Evolutionary conservation across 1,140 invertebrate genomes (phyloP).

Genomic region (Cydia strobilella): DNA sequence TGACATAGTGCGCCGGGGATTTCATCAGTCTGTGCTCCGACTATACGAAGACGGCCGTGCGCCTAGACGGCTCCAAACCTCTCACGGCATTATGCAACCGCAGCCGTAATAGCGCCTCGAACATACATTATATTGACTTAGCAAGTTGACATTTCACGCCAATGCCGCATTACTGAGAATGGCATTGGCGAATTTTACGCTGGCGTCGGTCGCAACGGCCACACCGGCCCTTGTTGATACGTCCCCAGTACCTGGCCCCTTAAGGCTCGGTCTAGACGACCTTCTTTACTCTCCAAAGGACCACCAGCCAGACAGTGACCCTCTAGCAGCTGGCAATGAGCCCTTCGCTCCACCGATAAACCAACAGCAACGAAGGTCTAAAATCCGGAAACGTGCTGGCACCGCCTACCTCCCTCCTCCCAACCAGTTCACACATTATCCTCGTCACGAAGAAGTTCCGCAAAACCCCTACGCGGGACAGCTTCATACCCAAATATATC

Average conservation of each 20-base stretch:
- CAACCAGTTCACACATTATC: constrained; percentile 70
- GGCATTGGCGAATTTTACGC: constrained; percentile 71
- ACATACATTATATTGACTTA: constrained; percentile 47
- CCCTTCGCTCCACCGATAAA: constrained; percentile 62
- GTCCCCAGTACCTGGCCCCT: constrained; percentile 47
- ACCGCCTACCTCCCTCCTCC: constrained; percentile 70
- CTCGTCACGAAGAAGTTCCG: constrained; percentile 54
- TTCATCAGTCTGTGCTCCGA: constrained; percentile 49
- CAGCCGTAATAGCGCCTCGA: constrained; percentile 49
- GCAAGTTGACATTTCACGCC: constrained; percentile 61
- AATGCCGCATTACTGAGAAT: constrained; percentile 64
- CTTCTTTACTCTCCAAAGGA: constrained; percentile 68
- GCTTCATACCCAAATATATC: constrained; percentile 64
- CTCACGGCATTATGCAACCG: constrained; percentile 61
- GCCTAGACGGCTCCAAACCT: constrained; percentile 53
- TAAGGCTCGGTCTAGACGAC: constrained; percentile 64
- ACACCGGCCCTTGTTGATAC: constrained; percentile 56
- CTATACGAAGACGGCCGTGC: constrained; percentile 57
- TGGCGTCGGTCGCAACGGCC: constrained; percentile 54
- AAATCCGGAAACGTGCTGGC: constrained; percentile 70
- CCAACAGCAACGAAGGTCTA: constrained; percentile 55
- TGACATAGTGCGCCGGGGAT: constrained; percentile 52
- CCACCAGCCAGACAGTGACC: constrained; percentile 55
- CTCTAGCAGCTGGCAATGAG: constrained; percentile 57
- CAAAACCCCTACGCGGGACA: constrained; percentile 64